These are phyloP conservation scores for Penaeus vannamei DNA, from an alignment of 1,140 invertebrate species.

Conservation along the genomic window DNA sequence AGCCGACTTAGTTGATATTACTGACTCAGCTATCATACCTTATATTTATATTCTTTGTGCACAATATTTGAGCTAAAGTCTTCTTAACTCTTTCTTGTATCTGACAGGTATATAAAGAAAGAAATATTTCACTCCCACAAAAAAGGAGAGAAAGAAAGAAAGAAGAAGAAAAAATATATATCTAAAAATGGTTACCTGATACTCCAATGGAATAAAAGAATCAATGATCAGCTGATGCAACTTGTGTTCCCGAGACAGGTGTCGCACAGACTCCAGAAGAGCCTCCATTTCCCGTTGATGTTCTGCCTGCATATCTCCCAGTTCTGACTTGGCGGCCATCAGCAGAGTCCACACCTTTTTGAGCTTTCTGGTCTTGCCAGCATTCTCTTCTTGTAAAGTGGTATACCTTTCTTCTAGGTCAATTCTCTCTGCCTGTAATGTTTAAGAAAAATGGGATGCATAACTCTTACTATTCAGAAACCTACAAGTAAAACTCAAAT, in stretches of 20 bases:
- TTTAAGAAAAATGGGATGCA: not conserved
- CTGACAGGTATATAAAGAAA: too few species aligned
- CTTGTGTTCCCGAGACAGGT: slow-evolving; percentile 91
- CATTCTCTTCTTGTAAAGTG: slow-evolving; percentile 92
- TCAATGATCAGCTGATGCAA: slow-evolving; percentile 87
- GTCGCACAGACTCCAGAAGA: slow-evolving; percentile 91
- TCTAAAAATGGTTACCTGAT: slow-evolving; percentile 75
- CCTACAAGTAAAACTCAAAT: not conserved
- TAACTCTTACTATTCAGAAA: not conserved
- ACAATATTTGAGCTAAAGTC: too few species aligned
- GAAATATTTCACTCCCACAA: not conserved
- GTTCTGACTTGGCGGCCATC: slow-evolving; percentile 86
- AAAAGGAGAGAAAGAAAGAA: not conserved
- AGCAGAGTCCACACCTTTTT: slow-evolving; percentile 88
- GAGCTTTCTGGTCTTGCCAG: slow-evolving; percentile 92
- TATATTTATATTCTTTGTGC: too few species aligned
- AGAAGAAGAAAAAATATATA: slow-evolving; percentile 42
- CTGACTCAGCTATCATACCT: too few species aligned
- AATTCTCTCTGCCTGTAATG: slow-evolving; percentile 84
- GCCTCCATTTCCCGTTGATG: slow-evolving; percentile 97
- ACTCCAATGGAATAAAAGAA: slow-evolving; percentile 93
- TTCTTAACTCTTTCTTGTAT: too few species aligned
- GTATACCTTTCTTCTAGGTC: slow-evolving; percentile 98
- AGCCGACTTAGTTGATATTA: too few species aligned
- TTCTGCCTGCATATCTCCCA: slow-evolving; percentile 91